phyloP scores from a whole-genome alignment of 30 jellyfish, hydroid and myxozoan species.

The Catostylus mosaicus region DNA sequence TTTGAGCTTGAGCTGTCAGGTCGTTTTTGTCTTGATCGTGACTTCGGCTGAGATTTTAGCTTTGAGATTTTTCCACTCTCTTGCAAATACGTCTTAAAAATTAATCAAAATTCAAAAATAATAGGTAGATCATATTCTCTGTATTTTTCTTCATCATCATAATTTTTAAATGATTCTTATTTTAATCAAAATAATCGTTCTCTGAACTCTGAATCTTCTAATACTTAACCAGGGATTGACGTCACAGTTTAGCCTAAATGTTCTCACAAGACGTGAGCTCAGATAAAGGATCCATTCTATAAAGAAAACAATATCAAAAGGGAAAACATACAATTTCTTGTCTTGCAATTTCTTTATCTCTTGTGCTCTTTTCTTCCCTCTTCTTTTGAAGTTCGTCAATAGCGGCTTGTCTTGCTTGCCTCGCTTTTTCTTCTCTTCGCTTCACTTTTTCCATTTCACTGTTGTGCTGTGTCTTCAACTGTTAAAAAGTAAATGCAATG shows the following conservation, averaged over 20 bases:
- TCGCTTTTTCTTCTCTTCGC: conserved; percentile 88
- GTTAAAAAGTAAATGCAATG: background rate
- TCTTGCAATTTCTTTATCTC: conserved; percentile 43
- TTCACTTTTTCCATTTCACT: conserved; percentile 56
- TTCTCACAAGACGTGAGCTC: too few species aligned
- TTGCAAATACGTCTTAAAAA: conserved; percentile 52
- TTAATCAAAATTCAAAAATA: background rate
- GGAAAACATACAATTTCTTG: conserved; percentile 49
- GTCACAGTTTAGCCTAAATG: too few species aligned
- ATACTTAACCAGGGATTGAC: too few species aligned
- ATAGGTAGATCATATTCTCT: too few species aligned
- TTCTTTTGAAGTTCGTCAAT: conserved; percentile 88
- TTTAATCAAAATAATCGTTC: too few species aligned
- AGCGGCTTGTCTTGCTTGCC: conserved; percentile 89
- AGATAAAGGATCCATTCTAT: too few species aligned
- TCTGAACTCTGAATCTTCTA: too few species aligned
- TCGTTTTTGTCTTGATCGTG: conserved; percentile 23
- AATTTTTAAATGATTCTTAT: too few species aligned
- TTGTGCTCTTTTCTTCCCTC: conserved; percentile 54
- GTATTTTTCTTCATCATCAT: too few species aligned
- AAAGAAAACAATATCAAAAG: too few species aligned
- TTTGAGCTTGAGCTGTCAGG: conserved; percentile 19
- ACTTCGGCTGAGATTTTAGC: conserved; percentile 38
- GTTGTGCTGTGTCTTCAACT: conserved; percentile 69
- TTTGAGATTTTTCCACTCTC: conserved; percentile 76